A percentile compares a stretch with the other conserved stretches of the same genome.
phyloP scores from a whole-genome alignment of 2,888 invertebrate species.

The Lampropteryx suffumata region DNA sequence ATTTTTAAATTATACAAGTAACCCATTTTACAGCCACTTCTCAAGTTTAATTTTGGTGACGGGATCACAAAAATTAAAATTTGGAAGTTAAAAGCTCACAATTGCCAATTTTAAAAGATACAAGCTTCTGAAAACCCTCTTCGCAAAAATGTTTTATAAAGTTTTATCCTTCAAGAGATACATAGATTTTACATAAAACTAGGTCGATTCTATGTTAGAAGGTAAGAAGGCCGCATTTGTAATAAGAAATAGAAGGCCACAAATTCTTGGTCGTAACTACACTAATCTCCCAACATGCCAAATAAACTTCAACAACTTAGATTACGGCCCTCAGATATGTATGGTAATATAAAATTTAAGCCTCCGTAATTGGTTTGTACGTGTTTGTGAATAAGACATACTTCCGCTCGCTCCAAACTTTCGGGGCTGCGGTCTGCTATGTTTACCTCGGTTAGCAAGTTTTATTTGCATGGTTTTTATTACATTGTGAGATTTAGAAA shows the following conservation, averaged over 20 bases:
- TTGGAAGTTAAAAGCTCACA: too few relatives aligned
- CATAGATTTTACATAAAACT: too few relatives aligned
- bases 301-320: constrained; percentile 43
- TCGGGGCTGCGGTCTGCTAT: constrained; percentile 40
- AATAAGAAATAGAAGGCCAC: background rate
- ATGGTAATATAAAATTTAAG: constrained; percentile 54
- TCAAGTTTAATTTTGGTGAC: too few relatives aligned
- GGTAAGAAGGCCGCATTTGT: too few relatives aligned
- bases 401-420: constrained; percentile 45
- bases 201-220: too few relatives aligned
- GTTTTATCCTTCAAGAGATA: too few relatives aligned
- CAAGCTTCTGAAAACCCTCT: too few relatives aligned
- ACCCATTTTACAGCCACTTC: too few relatives aligned
- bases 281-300: constrained; percentile 25
- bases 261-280: constrained; percentile 15
- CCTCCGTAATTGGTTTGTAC: constrained; percentile 58
- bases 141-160: too few relatives aligned
- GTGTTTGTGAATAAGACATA: constrained; percentile 59
- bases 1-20: too few relatives aligned
- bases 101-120: too few relatives aligned
- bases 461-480: constrained; percentile 41
- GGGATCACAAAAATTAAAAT: too few relatives aligned
- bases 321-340: constrained; percentile 40
- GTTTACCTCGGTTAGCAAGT: constrained; percentile 41
- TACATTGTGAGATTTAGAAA: background rate